Conservation (phyloP, 2,888 invertebrate genomes). For the Erebia epiphron region DNA sequence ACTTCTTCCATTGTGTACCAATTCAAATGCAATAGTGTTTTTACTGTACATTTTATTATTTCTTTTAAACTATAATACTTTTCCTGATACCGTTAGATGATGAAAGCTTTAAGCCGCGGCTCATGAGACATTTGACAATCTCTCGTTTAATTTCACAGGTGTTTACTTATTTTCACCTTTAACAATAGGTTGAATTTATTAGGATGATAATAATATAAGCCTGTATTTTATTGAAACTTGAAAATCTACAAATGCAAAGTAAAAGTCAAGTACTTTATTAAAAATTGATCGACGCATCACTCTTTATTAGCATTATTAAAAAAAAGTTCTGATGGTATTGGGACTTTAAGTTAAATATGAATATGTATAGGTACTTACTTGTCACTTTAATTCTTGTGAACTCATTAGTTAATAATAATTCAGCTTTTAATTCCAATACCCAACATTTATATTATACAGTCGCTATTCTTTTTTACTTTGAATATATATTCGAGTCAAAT, state of each 20-base stretch:
- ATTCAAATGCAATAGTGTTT: conserved; percentile 15
- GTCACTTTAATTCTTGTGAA: too few relatives aligned
- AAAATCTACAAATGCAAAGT: too few relatives aligned
- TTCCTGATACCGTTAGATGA: conserved; percentile 21
- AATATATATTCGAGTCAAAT: background rate
- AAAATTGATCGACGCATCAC: too few relatives aligned
- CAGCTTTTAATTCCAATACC: too few relatives aligned
- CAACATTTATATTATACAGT: too few relatives aligned
- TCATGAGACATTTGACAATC: conserved; percentile 28
- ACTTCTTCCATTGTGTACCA: background rate
- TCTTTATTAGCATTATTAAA: too few relatives aligned
- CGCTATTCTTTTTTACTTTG: too few relatives aligned
- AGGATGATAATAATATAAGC: background rate
- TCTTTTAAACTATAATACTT: conserved; percentile 7
- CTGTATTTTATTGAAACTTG: background rate
- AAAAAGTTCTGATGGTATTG: too few relatives aligned
- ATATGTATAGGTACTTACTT: too few relatives aligned
- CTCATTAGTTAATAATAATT: too few relatives aligned
- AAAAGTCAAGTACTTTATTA: too few relatives aligned
- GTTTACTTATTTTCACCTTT: conserved; percentile 18
- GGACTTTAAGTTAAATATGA: too few relatives aligned
- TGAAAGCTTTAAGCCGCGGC: conserved; percentile 18
- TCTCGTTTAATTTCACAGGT: conserved; percentile 34
- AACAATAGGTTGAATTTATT: background rate
- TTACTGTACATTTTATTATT: conserved; percentile 9